These are phyloP conservation scores for Hypanus sabinus DNA, from an alignment of 2,113 vertebrate genomes.

Conservation along the genomic window DNA sequence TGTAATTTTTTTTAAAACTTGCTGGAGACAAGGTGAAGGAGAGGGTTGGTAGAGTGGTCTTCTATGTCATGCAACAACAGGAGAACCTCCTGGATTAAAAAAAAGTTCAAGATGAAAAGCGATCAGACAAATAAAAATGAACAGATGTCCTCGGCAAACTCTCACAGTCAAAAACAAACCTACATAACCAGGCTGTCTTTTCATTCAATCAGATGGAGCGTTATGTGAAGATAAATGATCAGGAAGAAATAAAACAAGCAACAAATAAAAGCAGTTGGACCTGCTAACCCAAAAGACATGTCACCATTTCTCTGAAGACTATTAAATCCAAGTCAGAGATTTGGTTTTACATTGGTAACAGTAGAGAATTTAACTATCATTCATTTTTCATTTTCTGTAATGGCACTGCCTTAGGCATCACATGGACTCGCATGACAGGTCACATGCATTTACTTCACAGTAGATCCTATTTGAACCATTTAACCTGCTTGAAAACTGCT, in stretches of 20 bases:
- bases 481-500: neutral
- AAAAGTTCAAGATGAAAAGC: neutral
- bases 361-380: neutral
- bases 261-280: neutral
- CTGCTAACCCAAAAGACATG: neutral
- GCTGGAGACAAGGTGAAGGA: too few relatives aligned
- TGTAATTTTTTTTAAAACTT: too few relatives aligned
- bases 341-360: neutral
- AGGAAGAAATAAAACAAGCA: neutral
- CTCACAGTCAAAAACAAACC: neutral
- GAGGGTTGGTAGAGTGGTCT: too few relatives aligned
- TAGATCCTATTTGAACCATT: neutral
- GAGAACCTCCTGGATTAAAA: neutral
- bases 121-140: neutral
- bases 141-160: neutral
- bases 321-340: neutral
- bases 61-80: too few relatives aligned
- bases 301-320: neutral
- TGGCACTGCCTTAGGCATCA: neutral
- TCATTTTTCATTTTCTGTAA: neutral
- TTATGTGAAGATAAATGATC: neutral
- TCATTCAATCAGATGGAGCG: too few relatives aligned
- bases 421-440: neutral
- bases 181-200: neutral
- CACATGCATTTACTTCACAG: neutral